Evolutionary conservation across 2,888 invertebrate species (phyloP), one percentile per base, ranked within the genome.

Genomic region (Chelonus formosanus): DNA sequence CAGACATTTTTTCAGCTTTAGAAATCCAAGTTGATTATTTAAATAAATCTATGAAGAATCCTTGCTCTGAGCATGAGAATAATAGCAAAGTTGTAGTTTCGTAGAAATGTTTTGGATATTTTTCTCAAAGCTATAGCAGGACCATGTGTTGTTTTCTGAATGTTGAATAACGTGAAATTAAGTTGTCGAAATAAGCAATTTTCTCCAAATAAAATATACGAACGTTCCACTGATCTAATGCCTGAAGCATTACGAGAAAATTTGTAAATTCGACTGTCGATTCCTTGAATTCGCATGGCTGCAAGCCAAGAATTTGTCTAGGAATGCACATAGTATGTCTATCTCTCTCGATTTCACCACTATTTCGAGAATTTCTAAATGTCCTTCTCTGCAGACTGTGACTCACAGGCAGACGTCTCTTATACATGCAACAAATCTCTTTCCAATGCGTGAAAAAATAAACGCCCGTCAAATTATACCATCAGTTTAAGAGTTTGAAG

Each of bases 281-380:
- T 61, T 61, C 45, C 53, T 32, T 44, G 45, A 52, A 61, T 53
- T 61, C 43, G 40, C 35, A 34, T 61, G 53, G 34, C 62, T 35
- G 35, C 35, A 47, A 55, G 62, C 53, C 62, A 45, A 36, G 47
- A 63, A 55, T 63, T 63, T 34, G 55, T 63, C 62, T 63, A 63
- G 55, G 62, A 63, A 63, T 63, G 20, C 31, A 8, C n/a, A 48
- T 48, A 43, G 4, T 44, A 5, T 20, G 44, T 8, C 8, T 34
- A 40, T n/a, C 32, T 45, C 45, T 31, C 57, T 45, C 34, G 20
- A 20, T 20, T 20, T 34, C 47, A 8, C 56, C 3, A 32, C 44
- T 32, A 53, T 61, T 61, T 61, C 31, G 35, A 61, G 61, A 61
- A 61, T 61, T 63, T 63, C 48, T 63, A 63, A 50, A 47, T 63